phyloP scores from a whole-genome alignment of 2,888 invertebrate species.

The Teinopalpus imperialis region DNA sequence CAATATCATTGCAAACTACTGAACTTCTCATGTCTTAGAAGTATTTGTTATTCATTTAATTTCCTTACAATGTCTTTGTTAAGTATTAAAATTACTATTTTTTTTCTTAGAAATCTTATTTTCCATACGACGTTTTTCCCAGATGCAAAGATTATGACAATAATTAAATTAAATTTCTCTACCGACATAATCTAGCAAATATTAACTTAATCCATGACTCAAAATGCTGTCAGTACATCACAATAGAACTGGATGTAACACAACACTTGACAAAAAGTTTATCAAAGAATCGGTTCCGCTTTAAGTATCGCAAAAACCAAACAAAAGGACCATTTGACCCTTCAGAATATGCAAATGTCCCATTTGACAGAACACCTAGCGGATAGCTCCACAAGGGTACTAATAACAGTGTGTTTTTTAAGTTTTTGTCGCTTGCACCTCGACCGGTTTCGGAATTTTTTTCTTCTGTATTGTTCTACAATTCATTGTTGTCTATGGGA shows the following conservation, averaged over 20 bases:
- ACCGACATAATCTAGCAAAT: background rate
- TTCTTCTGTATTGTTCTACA: slow-evolving; percentile 29
- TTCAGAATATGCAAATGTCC: slow-evolving; percentile 51
- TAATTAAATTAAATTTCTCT: background rate
- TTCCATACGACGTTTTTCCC: too few species aligned
- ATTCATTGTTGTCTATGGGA: slow-evolving; percentile 51
- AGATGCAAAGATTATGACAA: too few species aligned
- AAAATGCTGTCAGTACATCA: background rate
- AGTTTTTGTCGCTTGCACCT: slow-evolving; percentile 32
- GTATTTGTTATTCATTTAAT: too few species aligned
- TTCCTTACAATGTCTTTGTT: too few species aligned
- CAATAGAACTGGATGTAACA: slow-evolving; percentile 30
- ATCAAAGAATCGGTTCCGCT: slow-evolving; percentile 39
- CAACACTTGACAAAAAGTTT: slow-evolving; percentile 37
- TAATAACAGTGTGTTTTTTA: slow-evolving; percentile 48
- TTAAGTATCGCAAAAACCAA: slow-evolving; percentile 40
- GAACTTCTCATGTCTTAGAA: too few species aligned
- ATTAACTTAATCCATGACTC: slow-evolving; percentile 1
- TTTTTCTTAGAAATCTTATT: too few species aligned
- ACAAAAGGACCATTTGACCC: slow-evolving; percentile 47
- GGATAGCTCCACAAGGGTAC: slow-evolving; percentile 47
- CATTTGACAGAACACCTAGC: slow-evolving; percentile 37
- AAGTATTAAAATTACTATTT: too few species aligned
- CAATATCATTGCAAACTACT: too few species aligned
- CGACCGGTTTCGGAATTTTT: slow-evolving; percentile 34